Evolutionary conservation across 2,113 vertebrate species (phyloP).

Genomic region (Rhadina sibilatrix): DNA sequence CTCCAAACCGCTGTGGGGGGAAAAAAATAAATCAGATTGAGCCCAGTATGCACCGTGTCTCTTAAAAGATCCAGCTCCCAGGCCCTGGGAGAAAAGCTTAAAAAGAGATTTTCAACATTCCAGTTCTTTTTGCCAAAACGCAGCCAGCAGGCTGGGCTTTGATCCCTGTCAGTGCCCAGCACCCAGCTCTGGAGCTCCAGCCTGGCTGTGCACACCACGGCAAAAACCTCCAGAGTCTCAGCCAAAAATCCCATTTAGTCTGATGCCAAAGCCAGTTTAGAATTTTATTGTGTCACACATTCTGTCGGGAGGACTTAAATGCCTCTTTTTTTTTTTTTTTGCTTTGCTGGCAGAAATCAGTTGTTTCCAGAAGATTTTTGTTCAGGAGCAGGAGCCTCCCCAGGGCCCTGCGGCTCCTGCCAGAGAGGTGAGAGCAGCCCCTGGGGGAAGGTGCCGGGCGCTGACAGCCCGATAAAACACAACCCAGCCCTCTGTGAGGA

Average conservation of each 20-base stretch:
- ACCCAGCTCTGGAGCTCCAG: background rate
- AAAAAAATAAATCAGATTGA: background rate
- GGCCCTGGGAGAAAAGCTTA: background rate
- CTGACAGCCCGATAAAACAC: background rate
- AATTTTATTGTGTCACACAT: background rate
- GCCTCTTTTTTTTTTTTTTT: background rate
- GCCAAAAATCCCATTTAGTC: background rate
- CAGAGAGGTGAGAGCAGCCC: background rate
- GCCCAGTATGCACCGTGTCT: background rate
- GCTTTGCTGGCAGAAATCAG: background rate
- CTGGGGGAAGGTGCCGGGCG: background rate
- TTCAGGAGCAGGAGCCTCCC: background rate
- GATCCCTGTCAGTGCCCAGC: background rate
- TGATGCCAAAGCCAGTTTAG: background rate
- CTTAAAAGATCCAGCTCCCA: background rate
- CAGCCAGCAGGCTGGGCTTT: background rate
- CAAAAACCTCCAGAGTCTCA: background rate
- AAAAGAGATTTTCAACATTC: background rate
- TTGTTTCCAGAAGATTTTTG: background rate
- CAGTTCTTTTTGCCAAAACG: background rate
- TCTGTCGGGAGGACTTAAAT: background rate
- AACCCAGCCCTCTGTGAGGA: background rate
- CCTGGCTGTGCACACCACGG: background rate
- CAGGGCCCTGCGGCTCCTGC: background rate
- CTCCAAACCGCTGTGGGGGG: background rate